Evolutionary conservation across 2,888 invertebrate species (phyloP), one percentile per base, ranked within the genome.

Genomic region (Pycnomerus fuliginosus): DNA sequence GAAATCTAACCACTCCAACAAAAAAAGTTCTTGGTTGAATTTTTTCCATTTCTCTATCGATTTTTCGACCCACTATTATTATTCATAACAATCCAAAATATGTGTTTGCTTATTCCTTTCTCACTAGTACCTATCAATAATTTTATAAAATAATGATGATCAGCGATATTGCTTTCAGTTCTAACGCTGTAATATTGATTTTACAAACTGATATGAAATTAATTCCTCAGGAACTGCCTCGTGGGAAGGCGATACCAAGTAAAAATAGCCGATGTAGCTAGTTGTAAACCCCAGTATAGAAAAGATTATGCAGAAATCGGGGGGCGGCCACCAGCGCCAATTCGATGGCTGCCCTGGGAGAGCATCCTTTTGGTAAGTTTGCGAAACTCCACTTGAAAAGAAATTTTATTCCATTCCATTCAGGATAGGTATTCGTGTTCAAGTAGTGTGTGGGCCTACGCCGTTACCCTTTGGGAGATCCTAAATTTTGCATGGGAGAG

Each of bases 341-440:
- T 82, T 44, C 71, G 82, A 57, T 82, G 82, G 82, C 67, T 81
- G 54, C 80, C 82, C 25, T 82, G 82, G 82, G 82, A 82, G 64
- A 80, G 80, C 56, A 79, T 82, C 58, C 69, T 82, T 27, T 61
- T 81, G 71, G 82, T 82, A 74, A 71, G 67, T 8, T 7, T 7
- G 10, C 10, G 5, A 10, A 8, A 25, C 4, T 10, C 11, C 11
- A 25, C 11, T 25, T 25, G 8, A 25, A 20, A 5, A 8, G n/a
- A 12, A 23, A 8, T 30, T 20, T 43, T 43, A 8, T 4, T 25
- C 11, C 7, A 25, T 10, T 4, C 32, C 41, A 68, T 71, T 36
- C 69, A 82, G 82, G 80, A 81, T 60, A 76, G 80, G 54, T 80
- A 81, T 61, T 78, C 80, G n/a, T 79, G 79, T 59, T 73, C 76